A percentile compares a stretch with the other conserved stretches of the same genome.
Evolutionary conservation across 2,797 vertebrate species (phyloP).

Genomic region (Leucoraja ocellata): DNA sequence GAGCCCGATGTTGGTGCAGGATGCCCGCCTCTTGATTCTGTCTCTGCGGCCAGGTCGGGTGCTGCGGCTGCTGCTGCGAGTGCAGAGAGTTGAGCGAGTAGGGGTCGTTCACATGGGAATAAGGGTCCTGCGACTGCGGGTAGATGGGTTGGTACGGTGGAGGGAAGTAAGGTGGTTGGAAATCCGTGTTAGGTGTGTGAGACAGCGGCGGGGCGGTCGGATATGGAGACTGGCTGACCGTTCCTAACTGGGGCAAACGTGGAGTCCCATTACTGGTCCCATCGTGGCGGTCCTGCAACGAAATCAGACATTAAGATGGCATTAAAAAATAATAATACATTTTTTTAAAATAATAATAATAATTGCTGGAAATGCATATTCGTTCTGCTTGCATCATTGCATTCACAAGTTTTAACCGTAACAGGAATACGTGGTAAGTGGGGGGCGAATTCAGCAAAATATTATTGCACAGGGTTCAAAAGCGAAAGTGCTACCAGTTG

Average conservation of each 20-base stretch:
- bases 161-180: slow-evolving; percentile 90
- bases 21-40: slow-evolving; percentile 87
- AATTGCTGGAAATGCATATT: neutral
- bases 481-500: slow-evolving; percentile 34
- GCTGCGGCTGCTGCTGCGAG: slow-evolving; percentile 87
- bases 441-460: slow-evolving; percentile 45
- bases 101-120: slow-evolving; percentile 95
- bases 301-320: slow-evolving; percentile 21
- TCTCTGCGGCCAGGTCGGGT: slow-evolving; percentile 93
- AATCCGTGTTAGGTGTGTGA: slow-evolving; percentile 90
- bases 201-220: slow-evolving; percentile 90
- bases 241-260: slow-evolving; percentile 90
- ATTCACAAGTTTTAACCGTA: slow-evolving; percentile 10
- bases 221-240: slow-evolving; percentile 93
- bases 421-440: neutral
- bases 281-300: slow-evolving; percentile 81
- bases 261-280: slow-evolving; percentile 92
- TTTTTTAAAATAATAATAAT: no score
- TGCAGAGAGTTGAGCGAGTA: slow-evolving; percentile 94
- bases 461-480: slow-evolving; percentile 20
- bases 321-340: neutral
- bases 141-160: slow-evolving; percentile 96
- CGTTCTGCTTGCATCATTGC: neutral
- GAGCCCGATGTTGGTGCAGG: slow-evolving; percentile 87
- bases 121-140: slow-evolving; percentile 96